Evolutionary conservation across 2,797 vertebrate species (phyloP).

Genomic region (Dipus sagitta): DNA sequence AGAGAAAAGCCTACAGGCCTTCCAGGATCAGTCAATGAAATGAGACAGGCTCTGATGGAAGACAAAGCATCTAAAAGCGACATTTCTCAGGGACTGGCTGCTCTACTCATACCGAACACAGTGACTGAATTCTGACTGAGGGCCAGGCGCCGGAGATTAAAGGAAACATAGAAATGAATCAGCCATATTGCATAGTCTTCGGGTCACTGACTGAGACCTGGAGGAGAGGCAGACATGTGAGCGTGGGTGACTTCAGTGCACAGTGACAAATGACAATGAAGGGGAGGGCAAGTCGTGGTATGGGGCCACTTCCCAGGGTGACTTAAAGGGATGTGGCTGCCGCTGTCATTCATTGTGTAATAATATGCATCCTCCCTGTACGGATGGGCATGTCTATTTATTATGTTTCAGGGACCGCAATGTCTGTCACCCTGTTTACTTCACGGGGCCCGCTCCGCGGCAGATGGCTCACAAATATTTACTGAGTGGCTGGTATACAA

Average conservation of each 20-base stretch:
- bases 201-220: neutral
- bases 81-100: constrained; percentile 25
- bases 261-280: neutral
- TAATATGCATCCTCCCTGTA: accelerated
- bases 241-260: neutral
- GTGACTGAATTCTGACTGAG: constrained; percentile 4
- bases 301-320: neutral
- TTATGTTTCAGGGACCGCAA: accelerated
- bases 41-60: constrained; percentile 14
- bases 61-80: constrained; percentile 23
- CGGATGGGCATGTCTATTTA: neutral
- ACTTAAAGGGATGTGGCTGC: neutral
- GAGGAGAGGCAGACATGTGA: neutral
- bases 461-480: constrained; percentile 1
- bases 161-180: neutral
- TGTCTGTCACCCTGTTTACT: constrained; percentile 23
- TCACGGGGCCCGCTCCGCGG: neutral
- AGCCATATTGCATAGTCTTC: neutral
- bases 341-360: neutral
- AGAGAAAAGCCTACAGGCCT: neutral
- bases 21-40: constrained; percentile 60
- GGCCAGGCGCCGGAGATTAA: neutral
- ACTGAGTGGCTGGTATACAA: neutral
- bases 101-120: constrained; percentile 60
- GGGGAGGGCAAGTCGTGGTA: neutral